Base-by-base conservation (phyloP, 1,140 invertebrate species). In the Bursaphelenchus mucronatus region DNA sequence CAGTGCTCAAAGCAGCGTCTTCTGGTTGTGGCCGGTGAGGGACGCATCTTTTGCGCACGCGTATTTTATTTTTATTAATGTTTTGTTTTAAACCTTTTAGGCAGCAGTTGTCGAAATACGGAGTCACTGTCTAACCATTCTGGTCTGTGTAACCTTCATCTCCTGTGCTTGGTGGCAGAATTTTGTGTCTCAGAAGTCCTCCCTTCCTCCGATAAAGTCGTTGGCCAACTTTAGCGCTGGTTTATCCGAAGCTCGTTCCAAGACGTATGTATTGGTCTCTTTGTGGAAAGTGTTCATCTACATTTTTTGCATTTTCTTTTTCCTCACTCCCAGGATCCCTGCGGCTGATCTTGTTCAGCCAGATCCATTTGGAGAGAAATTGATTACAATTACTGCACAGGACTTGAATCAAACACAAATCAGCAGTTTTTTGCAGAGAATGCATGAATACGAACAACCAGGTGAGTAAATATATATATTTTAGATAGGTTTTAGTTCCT, bases 161-260 rank as follows among this genome's bases (percentile, higher is more conserved):
- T 79, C 77, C 0, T 40, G 69, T 6, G 79, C 69, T 17, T 79
- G 77, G 77, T 79, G 77, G 77, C 78, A 81, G 55, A 79, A 79
- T 51, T 79, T 79, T 63, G 69, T 81, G 15, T 70, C 79, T 52
- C 58, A 66, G 43, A 66, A 76, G 39, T 79, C 79, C 4, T 76
- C 76, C 11, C 63, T 79, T 15, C 73, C 78, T 11, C 74, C 76
- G n/a, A 62, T 81, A 11, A 58, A 71, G 19, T 30, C 43, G 46
- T 53, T 76, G 10, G 72, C 76, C 13, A 49, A 45, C 44, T 76
- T 79, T 58, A 69, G 69, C 3, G 61, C 56, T 46, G 50, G 66
- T 8, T 44, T 79, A 10, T 49, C 65, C 43, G 78, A 80, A 58
- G 50, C 64, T 9, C 61, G 71, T 13, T 80, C 76, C n/a, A 79